Base-by-base conservation (phyloP, 1,140 invertebrate genomes). In the Vanessa atalanta region DNA sequence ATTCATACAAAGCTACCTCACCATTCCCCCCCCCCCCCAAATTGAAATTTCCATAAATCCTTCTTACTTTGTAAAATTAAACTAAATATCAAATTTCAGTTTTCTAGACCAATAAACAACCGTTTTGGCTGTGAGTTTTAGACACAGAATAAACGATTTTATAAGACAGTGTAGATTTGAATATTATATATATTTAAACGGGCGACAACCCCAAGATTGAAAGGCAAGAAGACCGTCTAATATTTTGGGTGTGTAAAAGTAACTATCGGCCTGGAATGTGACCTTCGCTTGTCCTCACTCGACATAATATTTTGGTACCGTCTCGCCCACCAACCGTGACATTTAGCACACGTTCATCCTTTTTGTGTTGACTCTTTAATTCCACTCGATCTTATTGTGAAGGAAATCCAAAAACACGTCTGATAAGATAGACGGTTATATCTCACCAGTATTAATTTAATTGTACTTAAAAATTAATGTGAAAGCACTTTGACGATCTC, bases 231-330 rank as follows among this genome's bases (percentile, higher is more conserved):
- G 23, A 31, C 12, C 16, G 4, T 57, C 23, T 14, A 13, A 26
- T 11, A 16, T n/a, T 55, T n/a, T 55, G 16, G 15, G n/a, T 55
- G 51, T 55, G 26, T 61, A 50, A 37, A 6, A 51, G 60, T 48
- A 73, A 55, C 47, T 16, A 50, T 15, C 61, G 51, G 47, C 55
- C 65, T 65, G 77, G 77, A 75, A 75, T 75, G 66, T 55, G 73
- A 75, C 77, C 77, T 78, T 78, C 70, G 60, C 8, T 16, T 66
- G 73, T 78, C 77, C 77, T 78, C 70, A 78, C 75, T 73, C 77
- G 77, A 72, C 73, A 75, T 78, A 69, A 73, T 73, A 69, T 78
- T 76, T 72, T 70, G 67, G 70, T 48, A 68, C 53, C 73, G 70
- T 23, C 61, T 75, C 77, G 76, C 76, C 77, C 77, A 78, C 77